Base-by-base conservation (phyloP, 1,140 invertebrate species). In the Hylaeus volcanicus region DNA sequence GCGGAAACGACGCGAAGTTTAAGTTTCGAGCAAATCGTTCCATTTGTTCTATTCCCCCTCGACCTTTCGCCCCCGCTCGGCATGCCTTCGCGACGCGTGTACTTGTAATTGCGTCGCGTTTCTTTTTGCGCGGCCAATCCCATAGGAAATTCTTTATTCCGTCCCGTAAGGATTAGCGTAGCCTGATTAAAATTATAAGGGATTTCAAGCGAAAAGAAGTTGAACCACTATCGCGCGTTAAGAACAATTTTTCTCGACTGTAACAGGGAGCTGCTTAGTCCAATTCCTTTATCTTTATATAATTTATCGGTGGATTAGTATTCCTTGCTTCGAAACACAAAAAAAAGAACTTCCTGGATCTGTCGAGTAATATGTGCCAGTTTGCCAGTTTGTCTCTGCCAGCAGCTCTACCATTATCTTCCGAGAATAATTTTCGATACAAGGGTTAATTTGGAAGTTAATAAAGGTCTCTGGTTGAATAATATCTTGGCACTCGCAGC, bases 371-470 rank as follows among this genome's bases (percentile, higher is more conserved):
- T 26, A 26, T 26, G 26, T 26, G 26, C 26, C 26, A 26, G 26
- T 26, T 26, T 26, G 26, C 0, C 26, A 26, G 26, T 26, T 26
- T 26, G 43, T 72, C 58, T 2, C 41, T 64, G 9, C 48, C 14
- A 48, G 60, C 43, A n/a, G 58, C 58, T 37, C 0, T 61, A 39
- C 37, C 51, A 74, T 74, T 74, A 45, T 74, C 78, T 61, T 75
- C 12, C 26, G 41, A 43, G 51, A 77, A 86, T 75, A 64, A 73
- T 86, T 83, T 83, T 86, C 73, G 74, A 86, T 70, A 79, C 64
- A 61, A 61, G 39, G 74, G 51, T 82, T 45, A 82, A 79, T 73
- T 70, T 65, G 68, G 53, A 73, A 82, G 81, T 82, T 82, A 86
- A 73, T 86, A 76, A 75, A 65, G 69, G 58, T 77, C 56, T 61